Conservation (phyloP, 1,140 invertebrate genomes). For the Ceratina japonica region DNA sequence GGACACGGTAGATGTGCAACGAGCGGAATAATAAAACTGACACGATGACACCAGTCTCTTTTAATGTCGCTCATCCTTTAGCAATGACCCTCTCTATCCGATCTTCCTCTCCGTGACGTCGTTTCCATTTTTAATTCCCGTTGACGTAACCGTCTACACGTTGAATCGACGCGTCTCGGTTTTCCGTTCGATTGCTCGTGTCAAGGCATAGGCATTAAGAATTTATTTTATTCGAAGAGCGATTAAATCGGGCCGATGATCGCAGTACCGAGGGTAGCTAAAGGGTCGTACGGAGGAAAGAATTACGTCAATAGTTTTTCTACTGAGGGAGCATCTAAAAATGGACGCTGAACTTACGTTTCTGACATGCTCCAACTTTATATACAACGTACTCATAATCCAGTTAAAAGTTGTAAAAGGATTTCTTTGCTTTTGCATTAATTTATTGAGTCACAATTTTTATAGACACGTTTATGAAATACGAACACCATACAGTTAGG, state of each 20-base stretch:
- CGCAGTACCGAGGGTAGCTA: too few species aligned
- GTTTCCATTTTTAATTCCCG: slow-evolving; percentile 15
- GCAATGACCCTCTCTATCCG: not conserved
- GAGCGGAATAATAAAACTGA: slow-evolving; percentile 20
- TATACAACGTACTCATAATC: too few species aligned
- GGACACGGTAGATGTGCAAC: not conserved
- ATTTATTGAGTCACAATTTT: too few species aligned
- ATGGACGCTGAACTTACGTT: too few species aligned
- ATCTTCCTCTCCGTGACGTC: slow-evolving; percentile 12
- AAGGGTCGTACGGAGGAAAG: not conserved
- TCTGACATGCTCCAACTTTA: too few species aligned
- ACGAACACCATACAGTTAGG: too few species aligned
- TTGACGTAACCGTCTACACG: not conserved
- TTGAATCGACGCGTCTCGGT: slow-evolving; percentile 26
- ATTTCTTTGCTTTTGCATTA: too few species aligned
- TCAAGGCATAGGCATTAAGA: slow-evolving; percentile 2
- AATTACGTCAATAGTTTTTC: not conserved
- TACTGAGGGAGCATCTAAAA: not conserved
- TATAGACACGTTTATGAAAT: too few species aligned
- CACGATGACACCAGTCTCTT: not conserved
- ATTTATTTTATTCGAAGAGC: not conserved
- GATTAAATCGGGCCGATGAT: not conserved
- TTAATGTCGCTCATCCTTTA: slow-evolving; percentile 20
- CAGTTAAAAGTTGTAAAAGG: too few species aligned
- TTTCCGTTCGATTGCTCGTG: slow-evolving; percentile 20